These are phyloP conservation scores for Marronus borbonicus DNA, from an alignment of 2,888 invertebrate genomes.

Conservation along the genomic window DNA sequence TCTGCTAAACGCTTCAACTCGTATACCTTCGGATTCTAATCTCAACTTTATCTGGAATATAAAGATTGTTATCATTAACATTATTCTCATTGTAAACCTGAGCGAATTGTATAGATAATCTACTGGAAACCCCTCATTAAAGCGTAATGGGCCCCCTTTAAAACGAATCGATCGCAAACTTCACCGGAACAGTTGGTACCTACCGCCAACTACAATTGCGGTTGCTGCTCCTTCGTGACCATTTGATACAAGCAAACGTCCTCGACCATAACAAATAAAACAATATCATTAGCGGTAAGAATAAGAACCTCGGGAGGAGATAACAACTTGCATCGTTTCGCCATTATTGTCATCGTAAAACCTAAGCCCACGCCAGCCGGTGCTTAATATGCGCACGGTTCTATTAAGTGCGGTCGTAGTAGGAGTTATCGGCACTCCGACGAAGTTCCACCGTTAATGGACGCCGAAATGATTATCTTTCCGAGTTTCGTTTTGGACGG, in stretches of 20 bases:
- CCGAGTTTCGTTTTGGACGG: slow-evolving; percentile 50
- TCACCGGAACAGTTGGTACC: slow-evolving; percentile 1
- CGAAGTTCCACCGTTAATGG: slow-evolving; percentile 55
- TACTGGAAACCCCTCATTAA: not conserved
- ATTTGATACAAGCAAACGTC: slow-evolving; percentile 24
- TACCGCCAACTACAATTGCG: not conserved
- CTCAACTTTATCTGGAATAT: not conserved
- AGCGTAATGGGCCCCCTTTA: not conserved
- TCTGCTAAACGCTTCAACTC: too few relatives aligned
- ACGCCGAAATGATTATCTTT: slow-evolving; percentile 56
- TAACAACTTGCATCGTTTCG: slow-evolving; percentile 53
- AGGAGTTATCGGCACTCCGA: slow-evolving; percentile 57
- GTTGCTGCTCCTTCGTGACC: slow-evolving; percentile 6
- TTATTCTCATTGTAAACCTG: not conserved
- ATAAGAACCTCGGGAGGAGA: slow-evolving; percentile 49
- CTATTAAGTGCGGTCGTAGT: slow-evolving; percentile 57
- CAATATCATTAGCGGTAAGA: slow-evolving; percentile 55
- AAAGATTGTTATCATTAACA: slow-evolving; percentile 2
- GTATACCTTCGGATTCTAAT: too few relatives aligned
- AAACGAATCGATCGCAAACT: slow-evolving; percentile 13
- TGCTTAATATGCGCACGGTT: slow-evolving; percentile 57
- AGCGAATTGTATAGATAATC: slow-evolving; percentile 7
- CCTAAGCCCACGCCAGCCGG: slow-evolving; percentile 54
- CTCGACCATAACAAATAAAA: slow-evolving; percentile 38
- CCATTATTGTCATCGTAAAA: slow-evolving; percentile 54